These are phyloP conservation scores for Arremon aurantiirostris DNA, from an alignment of 2,797 vertebrate species.

Conservation along the genomic window DNA sequence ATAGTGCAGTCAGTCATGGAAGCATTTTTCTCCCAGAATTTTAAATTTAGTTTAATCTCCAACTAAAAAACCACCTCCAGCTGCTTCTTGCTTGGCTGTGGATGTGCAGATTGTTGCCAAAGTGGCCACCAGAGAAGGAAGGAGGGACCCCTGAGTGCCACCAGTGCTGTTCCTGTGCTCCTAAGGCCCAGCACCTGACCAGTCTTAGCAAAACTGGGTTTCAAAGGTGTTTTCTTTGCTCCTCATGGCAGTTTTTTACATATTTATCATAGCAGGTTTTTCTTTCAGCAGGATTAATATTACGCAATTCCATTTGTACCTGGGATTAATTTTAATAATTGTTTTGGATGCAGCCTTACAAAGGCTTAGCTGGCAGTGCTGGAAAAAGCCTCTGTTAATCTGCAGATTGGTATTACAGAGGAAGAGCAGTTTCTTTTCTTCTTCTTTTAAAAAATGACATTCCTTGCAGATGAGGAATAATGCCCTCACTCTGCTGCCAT, in stretches of 20 bases:
- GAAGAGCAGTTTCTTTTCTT: background rate
- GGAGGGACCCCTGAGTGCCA: background rate
- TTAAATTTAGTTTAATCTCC: background rate
- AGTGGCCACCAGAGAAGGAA: background rate
- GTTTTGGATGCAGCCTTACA: constrained; percentile 3
- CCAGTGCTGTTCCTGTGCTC: background rate
- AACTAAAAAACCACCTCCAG: background rate
- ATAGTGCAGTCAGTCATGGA: background rate
- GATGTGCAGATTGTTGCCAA: background rate
- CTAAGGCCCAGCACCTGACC: background rate
- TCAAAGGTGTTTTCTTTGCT: background rate
- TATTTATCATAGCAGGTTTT: background rate
- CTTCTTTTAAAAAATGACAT: background rate
- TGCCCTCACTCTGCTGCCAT: background rate
- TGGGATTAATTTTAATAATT: constrained; percentile 46
- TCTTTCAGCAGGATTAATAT: background rate
- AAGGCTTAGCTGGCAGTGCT: background rate
- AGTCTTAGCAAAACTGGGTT: background rate
- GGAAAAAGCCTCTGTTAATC: background rate
- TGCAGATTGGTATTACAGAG: background rate
- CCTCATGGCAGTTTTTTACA: background rate
- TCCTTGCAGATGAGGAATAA: background rate
- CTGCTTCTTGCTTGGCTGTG: background rate
- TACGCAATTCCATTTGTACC: constrained; percentile 14
- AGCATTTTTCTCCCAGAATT: background rate